Evolutionary conservation across 2,888 invertebrate genomes (phyloP).

Genomic region (Blastobasis lacticolella): DNA sequence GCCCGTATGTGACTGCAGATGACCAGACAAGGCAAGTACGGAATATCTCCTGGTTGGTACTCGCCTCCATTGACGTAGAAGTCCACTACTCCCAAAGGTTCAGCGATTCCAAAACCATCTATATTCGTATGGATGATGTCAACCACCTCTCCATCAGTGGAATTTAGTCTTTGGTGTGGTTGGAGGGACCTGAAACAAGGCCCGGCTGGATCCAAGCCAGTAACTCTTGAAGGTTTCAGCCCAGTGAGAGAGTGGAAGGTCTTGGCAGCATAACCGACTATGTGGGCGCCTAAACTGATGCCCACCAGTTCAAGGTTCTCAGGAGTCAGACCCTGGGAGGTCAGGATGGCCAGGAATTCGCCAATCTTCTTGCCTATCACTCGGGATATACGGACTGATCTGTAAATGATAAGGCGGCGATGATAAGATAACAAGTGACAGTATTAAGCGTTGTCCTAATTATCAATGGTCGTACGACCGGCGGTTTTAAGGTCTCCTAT

Average conservation of each 20-base stretch:
- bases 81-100: conserved; percentile 52
- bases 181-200: conserved; percentile 52
- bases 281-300: conserved; percentile 53
- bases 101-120: conserved; percentile 63
- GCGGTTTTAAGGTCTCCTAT: too few relatives aligned
- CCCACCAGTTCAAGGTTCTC: conserved; percentile 53
- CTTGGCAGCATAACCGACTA: conserved; percentile 44
- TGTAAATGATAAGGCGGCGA: conserved; percentile 29
- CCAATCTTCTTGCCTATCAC: conserved; percentile 49
- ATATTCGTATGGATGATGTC: conserved; percentile 61
- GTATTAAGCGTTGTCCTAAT: too few relatives aligned
- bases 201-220: conserved; percentile 59
- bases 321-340: conserved; percentile 37
- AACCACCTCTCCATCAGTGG: conserved; percentile 40
- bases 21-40: conserved; percentile 48
- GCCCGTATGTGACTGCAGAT: conserved; percentile 52
- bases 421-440: too few relatives aligned
- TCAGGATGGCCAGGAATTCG: conserved; percentile 44
- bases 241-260: conserved; percentile 48
- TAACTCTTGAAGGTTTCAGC: conserved; percentile 44
- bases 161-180: conserved; percentile 30
- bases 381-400: conserved; percentile 48
- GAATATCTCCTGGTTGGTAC: conserved; percentile 53
- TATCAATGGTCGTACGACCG: too few relatives aligned
- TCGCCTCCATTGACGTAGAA: conserved; percentile 62